A percentile compares a stretch with the other conserved stretches of the same genome.
Evolutionary conservation across 2,113 vertebrate genomes (phyloP).

Genomic region (Odocoileus hemionus): DNA sequence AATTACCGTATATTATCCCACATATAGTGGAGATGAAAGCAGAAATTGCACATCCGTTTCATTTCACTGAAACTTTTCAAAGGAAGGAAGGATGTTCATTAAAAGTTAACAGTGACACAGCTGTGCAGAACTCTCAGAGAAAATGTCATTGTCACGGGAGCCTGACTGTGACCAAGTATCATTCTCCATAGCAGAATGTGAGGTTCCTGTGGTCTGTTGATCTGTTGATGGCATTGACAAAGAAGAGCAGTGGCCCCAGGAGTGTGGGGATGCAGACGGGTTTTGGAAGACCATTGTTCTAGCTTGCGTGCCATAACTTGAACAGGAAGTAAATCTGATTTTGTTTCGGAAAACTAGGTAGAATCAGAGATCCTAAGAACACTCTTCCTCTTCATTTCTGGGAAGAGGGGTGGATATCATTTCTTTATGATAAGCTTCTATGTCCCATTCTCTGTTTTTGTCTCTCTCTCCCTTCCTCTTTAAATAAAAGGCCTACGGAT

Average conservation of each 20-base stretch:
- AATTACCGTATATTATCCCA: not conserved
- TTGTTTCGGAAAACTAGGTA: not conserved
- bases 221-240: not conserved
- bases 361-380: not conserved
- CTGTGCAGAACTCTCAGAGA: conserved; percentile 42
- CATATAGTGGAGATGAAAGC: not conserved
- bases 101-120: conserved; percentile 65
- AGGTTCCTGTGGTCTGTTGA: conserved; percentile 3
- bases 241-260: not conserved
- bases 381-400: not conserved
- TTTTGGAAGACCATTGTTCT: not conserved
- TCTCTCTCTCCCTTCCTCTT: not conserved
- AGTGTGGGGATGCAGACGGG: not conserved
- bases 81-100: conserved; percentile 62
- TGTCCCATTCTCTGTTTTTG: not conserved
- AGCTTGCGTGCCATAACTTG: not conserved
- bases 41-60: conserved; percentile 48
- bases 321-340: not conserved
- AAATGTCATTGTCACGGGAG: conserved; percentile 48
- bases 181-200: not conserved
- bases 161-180: conserved; percentile 17
- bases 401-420: not conserved
- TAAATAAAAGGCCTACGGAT: not conserved
- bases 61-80: conserved; percentile 54
- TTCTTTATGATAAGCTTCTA: not conserved